phyloP scores from a whole-genome alignment of 2,113 vertebrate species.

The Megaceryle torquata region DNA sequence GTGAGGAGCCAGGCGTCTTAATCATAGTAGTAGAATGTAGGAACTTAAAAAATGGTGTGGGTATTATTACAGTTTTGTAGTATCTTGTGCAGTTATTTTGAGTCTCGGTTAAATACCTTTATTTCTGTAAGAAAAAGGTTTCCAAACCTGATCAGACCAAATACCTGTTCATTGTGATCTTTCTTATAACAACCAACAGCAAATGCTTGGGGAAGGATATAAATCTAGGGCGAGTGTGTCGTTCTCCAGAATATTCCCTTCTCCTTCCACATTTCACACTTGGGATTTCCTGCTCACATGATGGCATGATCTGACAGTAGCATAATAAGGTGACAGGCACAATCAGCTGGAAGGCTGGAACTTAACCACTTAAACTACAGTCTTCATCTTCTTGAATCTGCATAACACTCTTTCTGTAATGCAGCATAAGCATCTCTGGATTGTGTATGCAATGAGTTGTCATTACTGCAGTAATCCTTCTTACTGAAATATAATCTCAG shows the following conservation, averaged over 20 bases:
- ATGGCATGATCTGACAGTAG: background rate
- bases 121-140: background rate
- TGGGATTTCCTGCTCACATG: background rate
- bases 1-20: background rate
- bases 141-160: background rate
- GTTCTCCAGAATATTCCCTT: constrained; percentile 11
- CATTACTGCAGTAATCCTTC: background rate
- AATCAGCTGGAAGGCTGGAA: background rate
- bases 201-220: background rate
- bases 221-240: background rate
- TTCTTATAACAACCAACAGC: background rate
- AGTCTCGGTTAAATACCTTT: background rate
- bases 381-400: background rate
- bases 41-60: background rate
- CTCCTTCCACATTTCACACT: background rate
- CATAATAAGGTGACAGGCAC: background rate
- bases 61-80: background rate
- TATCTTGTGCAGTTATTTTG: background rate
- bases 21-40: background rate
- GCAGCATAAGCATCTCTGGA: background rate
- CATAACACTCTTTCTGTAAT: background rate
- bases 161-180: background rate
- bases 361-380: background rate
- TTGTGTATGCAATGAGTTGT: background rate
- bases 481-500: background rate